phyloP scores from a whole-genome alignment of 2,113 vertebrate genomes.

The Rhynchopsitta pachyrhyncha region DNA sequence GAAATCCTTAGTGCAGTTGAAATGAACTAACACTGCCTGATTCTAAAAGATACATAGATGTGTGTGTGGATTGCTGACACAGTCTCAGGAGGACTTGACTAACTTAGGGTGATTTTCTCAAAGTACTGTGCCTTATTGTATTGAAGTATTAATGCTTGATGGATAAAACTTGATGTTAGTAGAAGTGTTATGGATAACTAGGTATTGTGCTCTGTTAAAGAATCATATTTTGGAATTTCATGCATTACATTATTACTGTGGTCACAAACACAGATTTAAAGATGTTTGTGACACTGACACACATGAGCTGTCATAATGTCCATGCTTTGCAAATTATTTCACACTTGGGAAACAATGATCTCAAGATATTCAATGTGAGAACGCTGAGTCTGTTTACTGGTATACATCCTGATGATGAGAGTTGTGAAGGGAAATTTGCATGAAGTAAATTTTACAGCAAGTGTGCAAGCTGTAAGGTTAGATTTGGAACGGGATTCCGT shows the following conservation, averaged over 20 bases:
- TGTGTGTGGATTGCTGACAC: neutral
- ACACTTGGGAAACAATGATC: neutral
- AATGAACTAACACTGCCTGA: neutral
- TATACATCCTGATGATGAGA: neutral
- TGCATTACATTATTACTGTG: neutral
- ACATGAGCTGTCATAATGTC: neutral
- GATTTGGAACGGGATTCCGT: neutral
- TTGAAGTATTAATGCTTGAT: neutral
- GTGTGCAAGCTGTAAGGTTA: neutral
- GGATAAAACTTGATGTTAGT: neutral
- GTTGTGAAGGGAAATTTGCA: neutral
- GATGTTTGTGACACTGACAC: neutral
- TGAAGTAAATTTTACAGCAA: neutral
- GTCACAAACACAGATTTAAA: neutral
- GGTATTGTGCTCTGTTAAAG: rapidly evolving
- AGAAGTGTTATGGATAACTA: neutral
- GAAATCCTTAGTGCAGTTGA: neutral
- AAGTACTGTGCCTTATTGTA: neutral
- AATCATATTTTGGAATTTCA: neutral
- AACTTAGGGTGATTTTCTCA: neutral
- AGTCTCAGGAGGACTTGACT: neutral
- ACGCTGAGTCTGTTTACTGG: neutral
- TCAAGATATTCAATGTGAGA: neutral
- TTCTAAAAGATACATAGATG: neutral
- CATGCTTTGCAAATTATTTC: neutral